These are phyloP conservation scores for Drosophila rellima DNA, from an alignment of 2,888 invertebrate species.

Conservation along the genomic window DNA sequence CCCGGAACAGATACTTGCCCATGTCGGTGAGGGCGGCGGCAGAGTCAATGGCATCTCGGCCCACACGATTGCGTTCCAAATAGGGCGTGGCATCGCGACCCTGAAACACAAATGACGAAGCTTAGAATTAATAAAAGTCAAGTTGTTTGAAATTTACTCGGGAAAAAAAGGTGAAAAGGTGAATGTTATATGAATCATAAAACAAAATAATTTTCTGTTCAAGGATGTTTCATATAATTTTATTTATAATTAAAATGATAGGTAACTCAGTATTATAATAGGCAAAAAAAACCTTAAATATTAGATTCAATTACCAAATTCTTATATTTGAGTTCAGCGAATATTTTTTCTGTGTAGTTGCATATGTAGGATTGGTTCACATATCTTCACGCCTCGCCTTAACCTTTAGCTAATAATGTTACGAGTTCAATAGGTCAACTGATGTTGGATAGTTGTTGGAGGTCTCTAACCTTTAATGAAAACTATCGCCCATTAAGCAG, in stretches of 20 bases:
- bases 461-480: constrained; percentile 42
- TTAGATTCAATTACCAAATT: no score
- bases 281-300: no score
- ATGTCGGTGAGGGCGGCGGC: constrained; percentile 97
- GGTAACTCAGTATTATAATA: no score
- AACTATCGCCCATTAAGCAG: constrained; percentile 29
- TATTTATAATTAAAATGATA: no score
- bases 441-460: not conserved
- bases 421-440: constrained; percentile 1
- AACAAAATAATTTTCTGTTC: no score
- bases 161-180: no score
- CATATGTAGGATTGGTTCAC: not conserved
- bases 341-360: not conserved
- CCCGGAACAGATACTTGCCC: constrained; percentile 98
- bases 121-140: not conserved
- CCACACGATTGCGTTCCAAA: constrained; percentile 96
- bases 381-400: not conserved
- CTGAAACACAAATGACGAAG: constrained; percentile 86
- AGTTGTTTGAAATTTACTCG: not conserved
- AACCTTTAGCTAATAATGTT: constrained; percentile 6
- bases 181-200: no score
- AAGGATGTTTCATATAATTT: no score
- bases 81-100: constrained; percentile 98
- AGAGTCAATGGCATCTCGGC: constrained; percentile 97
- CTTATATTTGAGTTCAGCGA: not conserved